Conservation (phyloP, 2,113 vertebrate genomes). For the Gnathonemus longibarbis region DNA sequence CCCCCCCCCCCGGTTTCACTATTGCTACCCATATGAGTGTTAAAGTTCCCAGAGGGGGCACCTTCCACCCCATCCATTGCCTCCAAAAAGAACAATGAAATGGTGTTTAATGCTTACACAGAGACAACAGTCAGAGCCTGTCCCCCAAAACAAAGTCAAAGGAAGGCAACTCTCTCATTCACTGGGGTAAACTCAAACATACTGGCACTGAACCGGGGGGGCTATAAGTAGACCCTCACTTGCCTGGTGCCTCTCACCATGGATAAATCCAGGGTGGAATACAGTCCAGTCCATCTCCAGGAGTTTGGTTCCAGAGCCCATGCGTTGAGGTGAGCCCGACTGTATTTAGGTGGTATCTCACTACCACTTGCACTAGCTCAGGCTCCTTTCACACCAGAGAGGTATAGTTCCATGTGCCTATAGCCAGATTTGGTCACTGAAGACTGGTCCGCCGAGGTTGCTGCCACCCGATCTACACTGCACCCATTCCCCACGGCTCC, state of each 20-base stretch:
- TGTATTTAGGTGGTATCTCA: neutral
- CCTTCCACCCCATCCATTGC: too few species aligned
- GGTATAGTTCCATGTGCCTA: neutral
- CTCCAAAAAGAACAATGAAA: too few species aligned
- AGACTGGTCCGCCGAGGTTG: neutral
- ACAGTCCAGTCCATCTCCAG: neutral
- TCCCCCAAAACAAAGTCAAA: neutral
- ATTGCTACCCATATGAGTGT: too few species aligned
- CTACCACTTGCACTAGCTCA: neutral
- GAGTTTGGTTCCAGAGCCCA: neutral
- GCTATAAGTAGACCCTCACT: neutral
- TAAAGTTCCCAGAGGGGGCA: too few species aligned
- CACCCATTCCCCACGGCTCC: neutral
- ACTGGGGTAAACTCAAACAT: neutral
- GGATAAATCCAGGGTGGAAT: neutral
- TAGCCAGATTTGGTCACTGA: neutral
- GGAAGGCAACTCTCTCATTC: neutral
- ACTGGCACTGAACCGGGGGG: neutral
- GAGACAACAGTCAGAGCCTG: neutral
- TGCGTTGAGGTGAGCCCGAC: neutral
- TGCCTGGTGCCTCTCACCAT: neutral
- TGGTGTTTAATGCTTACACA: too few species aligned
- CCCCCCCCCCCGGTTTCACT: too few species aligned
- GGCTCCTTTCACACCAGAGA: neutral
- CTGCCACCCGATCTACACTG: neutral